A percentile compares a stretch with the other conserved stretches of the same genome.
These are phyloP conservation scores for Tympanuchus pallidicinctus DNA, from an alignment of 2,113 vertebrate species.

Conservation along the genomic window DNA sequence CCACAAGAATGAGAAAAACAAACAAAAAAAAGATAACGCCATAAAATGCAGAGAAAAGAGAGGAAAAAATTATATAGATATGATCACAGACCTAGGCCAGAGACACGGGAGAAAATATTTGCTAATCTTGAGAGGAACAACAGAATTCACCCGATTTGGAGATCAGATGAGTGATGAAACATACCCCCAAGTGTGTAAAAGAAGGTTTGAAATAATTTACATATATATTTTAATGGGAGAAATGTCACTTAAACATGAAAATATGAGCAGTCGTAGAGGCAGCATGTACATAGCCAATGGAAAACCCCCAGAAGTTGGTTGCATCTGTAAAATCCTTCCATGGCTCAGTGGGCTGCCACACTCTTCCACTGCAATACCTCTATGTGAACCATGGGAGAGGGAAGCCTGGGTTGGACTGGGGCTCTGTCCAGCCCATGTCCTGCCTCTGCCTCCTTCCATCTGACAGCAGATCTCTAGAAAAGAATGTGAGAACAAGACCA, in stretches of 20 bases:
- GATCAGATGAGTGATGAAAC: not conserved
- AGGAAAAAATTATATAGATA: not conserved
- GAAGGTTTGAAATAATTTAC: not conserved
- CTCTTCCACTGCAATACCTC: not conserved
- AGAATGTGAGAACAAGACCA: not conserved
- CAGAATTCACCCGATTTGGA: not conserved
- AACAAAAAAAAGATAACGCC: not conserved
- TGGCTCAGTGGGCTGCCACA: not conserved
- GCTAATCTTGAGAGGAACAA: not conserved
- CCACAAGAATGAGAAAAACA: not conserved
- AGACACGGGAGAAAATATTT: not conserved
- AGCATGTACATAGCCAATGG: not conserved
- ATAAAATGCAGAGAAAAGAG: not conserved
- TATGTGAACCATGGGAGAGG: accelerated
- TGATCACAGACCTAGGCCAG: not conserved
- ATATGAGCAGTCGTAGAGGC: not conserved
- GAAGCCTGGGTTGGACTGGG: not conserved
- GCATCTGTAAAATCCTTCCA: not conserved
- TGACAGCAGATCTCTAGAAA: not conserved
- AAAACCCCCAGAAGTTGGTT: not conserved
- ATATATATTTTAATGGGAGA: not conserved
- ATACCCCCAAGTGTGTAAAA: not conserved
- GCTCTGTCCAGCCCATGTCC: not conserved
- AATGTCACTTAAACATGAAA: not conserved
- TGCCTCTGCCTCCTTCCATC: not conserved